Evolutionary conservation across 2,888 invertebrate species (phyloP).

Genomic region (Epicampocera succincta): DNA sequence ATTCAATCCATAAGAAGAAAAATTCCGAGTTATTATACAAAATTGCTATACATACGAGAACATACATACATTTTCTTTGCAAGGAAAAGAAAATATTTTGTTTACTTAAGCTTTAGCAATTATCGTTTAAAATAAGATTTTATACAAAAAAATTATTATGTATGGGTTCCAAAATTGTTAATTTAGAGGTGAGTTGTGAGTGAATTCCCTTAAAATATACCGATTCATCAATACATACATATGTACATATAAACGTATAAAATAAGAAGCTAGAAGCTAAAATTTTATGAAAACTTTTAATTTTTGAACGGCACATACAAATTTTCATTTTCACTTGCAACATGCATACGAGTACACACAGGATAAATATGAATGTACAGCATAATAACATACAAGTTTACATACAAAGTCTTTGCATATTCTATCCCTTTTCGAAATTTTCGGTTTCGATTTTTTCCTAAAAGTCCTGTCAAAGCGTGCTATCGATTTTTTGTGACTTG

Average conservation of each 20-base stretch:
- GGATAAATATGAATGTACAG: background rate
- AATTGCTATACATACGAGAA: background rate
- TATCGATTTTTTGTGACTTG: conserved; percentile 75
- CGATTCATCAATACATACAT: too few relatives aligned
- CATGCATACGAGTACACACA: conserved; percentile 9
- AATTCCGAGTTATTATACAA: conserved; percentile 55
- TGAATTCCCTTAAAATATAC: background rate
- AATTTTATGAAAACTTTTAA: conserved; percentile 28
- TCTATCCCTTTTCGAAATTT: conserved; percentile 15
- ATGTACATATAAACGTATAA: too few relatives aligned
- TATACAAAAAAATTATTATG: conserved; percentile 84
- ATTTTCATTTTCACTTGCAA: conserved; percentile 20
- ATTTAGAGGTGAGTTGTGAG: conserved; percentile 87
- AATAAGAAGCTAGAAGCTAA: background rate
- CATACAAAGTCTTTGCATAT: conserved; percentile 12
- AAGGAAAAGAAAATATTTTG: conserved; percentile 30
- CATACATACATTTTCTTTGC: conserved; percentile 37
- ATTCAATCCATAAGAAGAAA: conserved; percentile 49
- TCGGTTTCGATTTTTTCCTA: conserved; percentile 19
- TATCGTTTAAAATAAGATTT: conserved; percentile 68
- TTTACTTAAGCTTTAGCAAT: conserved; percentile 17
- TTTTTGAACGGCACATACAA: too few relatives aligned
- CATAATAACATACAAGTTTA: background rate
- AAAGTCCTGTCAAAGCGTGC: conserved; percentile 69
- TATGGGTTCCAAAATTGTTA: conserved; percentile 94